phyloP scores from a whole-genome alignment of 35 echinoderm and acorn worm genomes.

The Lytechinus pictus region DNA sequence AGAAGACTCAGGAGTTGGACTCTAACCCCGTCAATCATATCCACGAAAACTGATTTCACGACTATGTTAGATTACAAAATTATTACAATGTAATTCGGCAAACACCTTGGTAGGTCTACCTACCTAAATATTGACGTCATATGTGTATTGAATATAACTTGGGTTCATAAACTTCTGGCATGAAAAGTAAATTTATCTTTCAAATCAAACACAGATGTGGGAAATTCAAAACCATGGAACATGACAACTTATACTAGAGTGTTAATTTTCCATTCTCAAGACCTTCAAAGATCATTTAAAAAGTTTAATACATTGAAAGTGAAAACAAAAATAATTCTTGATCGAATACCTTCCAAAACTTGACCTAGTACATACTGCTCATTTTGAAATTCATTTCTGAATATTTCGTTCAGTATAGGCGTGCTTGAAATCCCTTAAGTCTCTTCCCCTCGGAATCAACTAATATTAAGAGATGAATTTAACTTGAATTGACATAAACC shows the following conservation, averaged over 20 bases:
- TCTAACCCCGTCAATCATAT: background rate
- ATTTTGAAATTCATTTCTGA: background rate
- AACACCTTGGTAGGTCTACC: background rate
- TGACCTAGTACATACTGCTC: background rate
- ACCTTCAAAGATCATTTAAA: background rate
- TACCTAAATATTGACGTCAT: constrained; percentile 2
- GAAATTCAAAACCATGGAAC: background rate
- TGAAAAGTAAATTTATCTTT: background rate
- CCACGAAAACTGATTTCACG: background rate
- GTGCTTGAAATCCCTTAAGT: no score
- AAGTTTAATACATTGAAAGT: background rate
- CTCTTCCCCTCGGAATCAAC: no score
- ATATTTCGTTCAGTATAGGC: background rate
- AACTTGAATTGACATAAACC: no score
- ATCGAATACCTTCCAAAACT: background rate
- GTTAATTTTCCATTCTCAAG: background rate
- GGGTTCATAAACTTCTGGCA: background rate
- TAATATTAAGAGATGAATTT: no score
- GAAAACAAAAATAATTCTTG: background rate
- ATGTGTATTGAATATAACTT: background rate
- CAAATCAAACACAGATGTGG: background rate
- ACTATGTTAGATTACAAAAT: background rate
- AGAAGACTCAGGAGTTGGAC: background rate
- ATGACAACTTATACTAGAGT: background rate
- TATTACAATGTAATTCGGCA: background rate